phyloP scores from a whole-genome alignment of 2,113 vertebrate genomes.

The Otus sunia region DNA sequence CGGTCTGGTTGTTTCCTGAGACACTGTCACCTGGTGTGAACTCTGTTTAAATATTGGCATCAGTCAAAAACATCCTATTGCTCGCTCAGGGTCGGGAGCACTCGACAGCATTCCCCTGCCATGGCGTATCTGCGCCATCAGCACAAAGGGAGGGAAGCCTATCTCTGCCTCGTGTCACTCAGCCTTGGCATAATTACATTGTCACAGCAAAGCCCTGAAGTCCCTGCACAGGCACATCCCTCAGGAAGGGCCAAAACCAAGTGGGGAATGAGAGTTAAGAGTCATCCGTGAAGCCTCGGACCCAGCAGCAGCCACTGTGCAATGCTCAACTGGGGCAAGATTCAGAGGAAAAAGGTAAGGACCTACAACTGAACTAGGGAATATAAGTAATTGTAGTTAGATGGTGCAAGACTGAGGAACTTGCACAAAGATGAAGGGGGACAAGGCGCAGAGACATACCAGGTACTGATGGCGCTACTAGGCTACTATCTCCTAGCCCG shows the following conservation, averaged over 20 bases:
- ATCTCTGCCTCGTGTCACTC: neutral
- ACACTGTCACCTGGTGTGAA: neutral
- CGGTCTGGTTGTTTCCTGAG: too few species aligned
- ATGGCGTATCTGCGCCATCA: neutral
- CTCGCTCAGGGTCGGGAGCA: neutral
- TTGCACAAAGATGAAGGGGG: too few species aligned
- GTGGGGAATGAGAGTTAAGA: neutral
- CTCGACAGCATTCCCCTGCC: neutral
- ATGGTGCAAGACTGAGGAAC: too few species aligned
- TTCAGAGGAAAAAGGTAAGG: neutral
- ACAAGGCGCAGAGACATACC: too few species aligned
- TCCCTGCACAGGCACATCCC: neutral
- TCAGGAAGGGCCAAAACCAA: neutral
- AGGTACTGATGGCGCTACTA: too few species aligned
- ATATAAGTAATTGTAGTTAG: too few species aligned
- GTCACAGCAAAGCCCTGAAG: neutral
- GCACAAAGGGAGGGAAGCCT: too few species aligned
- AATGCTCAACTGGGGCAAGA: neutral
- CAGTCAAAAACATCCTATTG: accelerated
- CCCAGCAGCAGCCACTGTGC: neutral
- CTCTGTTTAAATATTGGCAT: neutral
- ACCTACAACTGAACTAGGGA: too few species aligned
- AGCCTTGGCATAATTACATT: neutral
- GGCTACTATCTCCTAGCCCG: too few species aligned
- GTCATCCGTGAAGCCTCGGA: neutral